Base-by-base conservation (phyloP, 2,888 invertebrate species). In the Latrodectus elegans region DNA sequence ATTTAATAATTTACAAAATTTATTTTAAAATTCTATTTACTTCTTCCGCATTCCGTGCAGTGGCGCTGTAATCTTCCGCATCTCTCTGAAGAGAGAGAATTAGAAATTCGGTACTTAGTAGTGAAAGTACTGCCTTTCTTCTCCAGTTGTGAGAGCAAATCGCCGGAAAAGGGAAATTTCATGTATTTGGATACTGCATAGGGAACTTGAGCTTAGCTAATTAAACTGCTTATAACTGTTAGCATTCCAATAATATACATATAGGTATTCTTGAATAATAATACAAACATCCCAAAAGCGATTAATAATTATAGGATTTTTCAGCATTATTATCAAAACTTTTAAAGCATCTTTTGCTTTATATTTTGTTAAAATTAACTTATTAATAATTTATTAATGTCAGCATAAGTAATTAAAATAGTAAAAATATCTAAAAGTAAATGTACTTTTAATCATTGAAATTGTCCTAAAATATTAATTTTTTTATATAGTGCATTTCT, bases 41-140 rank as follows among this genome's bases (percentile, higher is more conserved):
- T 38, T 38, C 38, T 38, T 6, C 49, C 80, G 80, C 80, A 72
- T 72, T 82, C 82, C 82, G 82, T 26, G 49, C n/a, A 11, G 55
- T 38, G 82, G 74, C 82, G 82, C 82, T 82, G 82, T 68, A 55
- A 49, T 74, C 68, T 38, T 15, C 22, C 10, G 38, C 49, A 38
- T 82, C 82, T 74, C 55, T 60, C 55, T 14, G 53, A 22, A 38
- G 55, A 53, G 49, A n/a, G n/a, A 55, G 55, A 67, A 38, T 15
- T 53, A n/a, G 70, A 17, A 60, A 67, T 55, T 68, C 70, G n/a
- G 67, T 55, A 68, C 53, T 53, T 67, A 82, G 82, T 75, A 52
- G 82, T 49, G 68, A 15, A 53, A 53, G 14, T 55, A 68, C 82
- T 65, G 52, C 82, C 68, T 68, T 22, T 68, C 74, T 17, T 26